phyloP scores from a whole-genome alignment of 2,113 vertebrate species.

The Trachemys scripta region DNA sequence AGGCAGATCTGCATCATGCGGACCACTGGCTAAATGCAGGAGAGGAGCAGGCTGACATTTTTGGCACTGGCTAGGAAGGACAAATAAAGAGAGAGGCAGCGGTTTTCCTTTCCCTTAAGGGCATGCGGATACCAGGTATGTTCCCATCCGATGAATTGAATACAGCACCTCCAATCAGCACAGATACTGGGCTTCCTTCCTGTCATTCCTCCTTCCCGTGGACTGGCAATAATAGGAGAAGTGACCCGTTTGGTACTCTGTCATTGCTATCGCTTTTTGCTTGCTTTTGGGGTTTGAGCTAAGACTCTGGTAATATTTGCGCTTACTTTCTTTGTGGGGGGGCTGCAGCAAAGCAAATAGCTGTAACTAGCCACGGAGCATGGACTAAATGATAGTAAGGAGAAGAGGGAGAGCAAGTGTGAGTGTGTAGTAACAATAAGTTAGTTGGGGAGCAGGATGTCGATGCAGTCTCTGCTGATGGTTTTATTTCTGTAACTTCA shows the following conservation, averaged over 20 bases:
- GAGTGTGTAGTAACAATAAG: neutral
- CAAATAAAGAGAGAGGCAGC: neutral
- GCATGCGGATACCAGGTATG: conserved; percentile 41
- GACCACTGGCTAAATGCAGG: neutral
- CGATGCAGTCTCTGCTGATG: neutral
- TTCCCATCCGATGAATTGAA: neutral
- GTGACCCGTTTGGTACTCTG: neutral
- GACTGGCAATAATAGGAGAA: neutral
- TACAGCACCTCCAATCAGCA: neutral
- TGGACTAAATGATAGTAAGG: accelerated
- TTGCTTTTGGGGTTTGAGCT: neutral
- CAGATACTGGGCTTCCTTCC: neutral
- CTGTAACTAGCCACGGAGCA: accelerated
- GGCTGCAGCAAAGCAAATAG: accelerated
- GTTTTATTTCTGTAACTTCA: neutral
- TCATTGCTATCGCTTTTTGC: neutral
- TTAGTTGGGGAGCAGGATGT: neutral
- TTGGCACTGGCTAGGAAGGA: neutral
- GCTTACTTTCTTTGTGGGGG: neutral
- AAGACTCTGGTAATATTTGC: neutral
- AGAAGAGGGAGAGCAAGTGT: neutral
- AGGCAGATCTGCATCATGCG: neutral
- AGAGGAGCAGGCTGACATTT: neutral
- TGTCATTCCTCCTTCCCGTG: no score
- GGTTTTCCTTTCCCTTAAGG: neutral